Conservation (phyloP, 2,888 invertebrate genomes). For the Plutella xylostella region DNA sequence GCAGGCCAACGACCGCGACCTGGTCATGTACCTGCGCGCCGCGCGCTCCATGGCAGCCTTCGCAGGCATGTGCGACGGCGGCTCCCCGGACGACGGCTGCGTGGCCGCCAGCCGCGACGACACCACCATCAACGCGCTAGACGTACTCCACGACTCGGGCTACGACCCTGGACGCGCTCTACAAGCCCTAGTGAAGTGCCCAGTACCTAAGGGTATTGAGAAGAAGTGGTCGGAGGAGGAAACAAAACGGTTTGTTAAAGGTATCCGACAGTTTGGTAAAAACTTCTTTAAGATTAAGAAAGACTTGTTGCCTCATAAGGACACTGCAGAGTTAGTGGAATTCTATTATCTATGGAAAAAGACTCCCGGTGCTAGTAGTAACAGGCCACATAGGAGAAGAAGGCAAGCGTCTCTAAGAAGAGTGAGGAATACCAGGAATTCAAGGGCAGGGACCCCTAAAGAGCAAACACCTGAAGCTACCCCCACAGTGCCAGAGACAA, state of each 20-base stretch:
- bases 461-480: constrained; percentile 76
- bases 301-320: constrained; percentile 96
- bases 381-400: constrained; percentile 92
- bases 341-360: constrained; percentile 99
- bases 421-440: constrained; percentile 89
- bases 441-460: constrained; percentile 82
- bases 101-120: constrained; percentile 97
- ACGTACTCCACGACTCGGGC: constrained; percentile 94
- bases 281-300: constrained; percentile 98
- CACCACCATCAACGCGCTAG: constrained; percentile 96
- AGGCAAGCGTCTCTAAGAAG: constrained; percentile 88
- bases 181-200: constrained; percentile 96
- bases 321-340: constrained; percentile 96
- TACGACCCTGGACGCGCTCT: constrained; percentile 97
- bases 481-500: constrained; percentile 63
- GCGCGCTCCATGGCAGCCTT: constrained; percentile 98
- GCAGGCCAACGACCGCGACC: constrained; percentile 92
- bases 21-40: constrained; percentile 97
- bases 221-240: constrained; percentile 99
- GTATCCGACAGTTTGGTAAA: constrained; percentile 97
- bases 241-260: constrained; percentile 98
- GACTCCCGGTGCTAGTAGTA: constrained; percentile 96
- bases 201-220: constrained; percentile 96
- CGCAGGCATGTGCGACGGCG: constrained; percentile 99
- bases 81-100: constrained; percentile 96